These are phyloP conservation scores for Margaritifera margaritifera DNA, from an alignment of 2,888 invertebrate species.

Conservation along the genomic window DNA sequence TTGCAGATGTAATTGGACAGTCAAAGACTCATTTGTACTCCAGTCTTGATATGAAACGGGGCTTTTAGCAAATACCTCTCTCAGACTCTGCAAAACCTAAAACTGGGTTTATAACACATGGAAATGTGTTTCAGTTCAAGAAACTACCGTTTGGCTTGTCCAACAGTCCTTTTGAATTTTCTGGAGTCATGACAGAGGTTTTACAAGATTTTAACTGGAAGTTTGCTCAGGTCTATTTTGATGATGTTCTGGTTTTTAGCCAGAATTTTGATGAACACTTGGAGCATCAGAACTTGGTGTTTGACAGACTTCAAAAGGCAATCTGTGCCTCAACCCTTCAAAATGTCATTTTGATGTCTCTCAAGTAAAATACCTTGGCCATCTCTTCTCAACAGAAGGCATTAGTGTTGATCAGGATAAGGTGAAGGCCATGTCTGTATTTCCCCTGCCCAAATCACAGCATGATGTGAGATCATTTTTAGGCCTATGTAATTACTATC, in stretches of 20 bases:
- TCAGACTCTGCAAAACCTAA: constrained; percentile 23
- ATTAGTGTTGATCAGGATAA: constrained; percentile 28
- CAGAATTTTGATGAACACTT: constrained; percentile 32
- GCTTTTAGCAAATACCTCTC: constrained; percentile 36
- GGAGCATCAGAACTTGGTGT: constrained; percentile 25
- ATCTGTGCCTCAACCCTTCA: too few relatives aligned
- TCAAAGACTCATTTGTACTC: constrained; percentile 18
- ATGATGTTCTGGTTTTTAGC: too few relatives aligned
- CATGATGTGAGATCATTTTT: constrained; percentile 24
- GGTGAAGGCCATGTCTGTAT: constrained; percentile 11
- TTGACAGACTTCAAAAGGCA: constrained; percentile 28
- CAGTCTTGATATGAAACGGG: constrained; percentile 25
- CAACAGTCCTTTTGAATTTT: constrained; percentile 28
- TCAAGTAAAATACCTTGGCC: constrained; percentile 34
- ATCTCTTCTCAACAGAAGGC: constrained; percentile 31
- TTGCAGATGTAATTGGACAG: constrained; percentile 26
- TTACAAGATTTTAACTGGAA: constrained; percentile 36
- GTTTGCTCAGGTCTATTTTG: constrained; percentile 36
- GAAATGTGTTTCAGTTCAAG: constrained; percentile 32
- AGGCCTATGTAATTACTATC: constrained; percentile 30
- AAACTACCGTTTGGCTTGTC: constrained; percentile 38
- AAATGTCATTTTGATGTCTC: constrained; percentile 35
- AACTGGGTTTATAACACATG: constrained; percentile 33
- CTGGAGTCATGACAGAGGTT: constrained; percentile 32
- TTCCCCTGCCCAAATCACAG: constrained; percentile 25